Evolutionary conservation across 1,140 invertebrate species (phyloP).

Genomic region (Tetraneura akinire): DNA sequence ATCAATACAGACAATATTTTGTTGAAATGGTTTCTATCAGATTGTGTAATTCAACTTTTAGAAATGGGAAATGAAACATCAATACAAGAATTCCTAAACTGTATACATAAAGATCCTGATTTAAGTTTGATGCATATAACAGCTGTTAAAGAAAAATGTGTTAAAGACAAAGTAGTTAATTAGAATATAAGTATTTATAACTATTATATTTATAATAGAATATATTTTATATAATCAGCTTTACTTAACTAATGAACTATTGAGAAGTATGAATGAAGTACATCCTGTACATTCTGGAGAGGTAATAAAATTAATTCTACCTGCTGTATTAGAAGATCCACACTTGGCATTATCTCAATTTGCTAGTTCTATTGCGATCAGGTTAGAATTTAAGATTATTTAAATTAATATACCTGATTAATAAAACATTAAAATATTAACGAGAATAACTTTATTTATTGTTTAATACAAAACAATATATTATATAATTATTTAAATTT

Average conservation of each 20-base stretch:
- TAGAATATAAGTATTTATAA: constrained; percentile 17
- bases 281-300: constrained; percentile 38
- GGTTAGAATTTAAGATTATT: constrained; percentile 42
- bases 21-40: constrained; percentile 42
- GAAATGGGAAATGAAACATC: constrained; percentile 46
- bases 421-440: neutral
- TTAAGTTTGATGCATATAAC: constrained; percentile 39
- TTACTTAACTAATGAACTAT: constrained; percentile 32
- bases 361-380: constrained; percentile 64
- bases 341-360: constrained; percentile 66
- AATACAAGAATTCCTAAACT: constrained; percentile 30
- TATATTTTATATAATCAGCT: constrained; percentile 1
- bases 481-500: neutral
- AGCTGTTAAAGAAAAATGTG: constrained; percentile 41
- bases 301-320: constrained; percentile 54
- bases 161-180: constrained; percentile 19
- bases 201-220: neutral
- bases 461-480: neutral
- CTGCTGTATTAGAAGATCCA: constrained; percentile 64
- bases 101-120: constrained; percentile 31
- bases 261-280: constrained; percentile 44
- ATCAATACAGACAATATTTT: constrained; percentile 19
- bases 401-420: no score
- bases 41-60: constrained; percentile 36
- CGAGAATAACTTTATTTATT: neutral